phyloP scores from a whole-genome alignment of 2,888 invertebrate genomes.

The Laspeyria flexula region DNA sequence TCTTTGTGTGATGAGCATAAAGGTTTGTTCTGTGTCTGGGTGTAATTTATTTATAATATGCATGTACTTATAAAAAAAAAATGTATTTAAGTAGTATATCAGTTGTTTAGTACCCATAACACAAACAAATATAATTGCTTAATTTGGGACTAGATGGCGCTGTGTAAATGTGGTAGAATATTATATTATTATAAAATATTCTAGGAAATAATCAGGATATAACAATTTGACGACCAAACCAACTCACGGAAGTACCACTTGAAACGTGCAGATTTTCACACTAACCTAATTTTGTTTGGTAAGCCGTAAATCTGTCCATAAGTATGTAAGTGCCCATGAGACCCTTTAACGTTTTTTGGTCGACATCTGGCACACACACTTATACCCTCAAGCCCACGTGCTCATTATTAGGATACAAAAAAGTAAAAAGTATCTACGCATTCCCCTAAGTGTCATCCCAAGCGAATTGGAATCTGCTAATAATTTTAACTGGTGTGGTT shows the following conservation, averaged over 20 bases:
- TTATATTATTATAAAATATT: too few species aligned
- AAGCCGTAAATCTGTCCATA: conserved; percentile 56
- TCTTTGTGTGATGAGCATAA: too few species aligned
- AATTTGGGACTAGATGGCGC: too few species aligned
- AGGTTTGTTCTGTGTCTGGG: too few species aligned
- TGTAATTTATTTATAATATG: too few species aligned
- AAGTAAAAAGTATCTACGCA: conserved; percentile 6
- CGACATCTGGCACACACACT: conserved; percentile 46
- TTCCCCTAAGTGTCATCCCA: background rate
- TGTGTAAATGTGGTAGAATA: too few species aligned
- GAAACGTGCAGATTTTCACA: conserved; percentile 61
- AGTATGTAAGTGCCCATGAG: conserved; percentile 42
- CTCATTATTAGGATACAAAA: conserved; percentile 37
- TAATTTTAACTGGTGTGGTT: background rate
- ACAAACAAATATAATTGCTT: too few species aligned
- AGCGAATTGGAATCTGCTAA: background rate
- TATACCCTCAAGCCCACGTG: conserved; percentile 33
- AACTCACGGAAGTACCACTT: conserved; percentile 64
- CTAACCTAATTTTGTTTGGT: conserved; percentile 43
- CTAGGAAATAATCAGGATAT: conserved; percentile 35
- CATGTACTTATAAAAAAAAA: too few species aligned
- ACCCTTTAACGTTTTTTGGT: conserved; percentile 33
- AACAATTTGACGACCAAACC: conserved; percentile 22
- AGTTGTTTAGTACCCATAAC: too few species aligned
- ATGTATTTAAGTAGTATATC: too few species aligned